Conservation (phyloP, 2,797 vertebrate genomes). For the Lepilemur septentrionalis region DNA sequence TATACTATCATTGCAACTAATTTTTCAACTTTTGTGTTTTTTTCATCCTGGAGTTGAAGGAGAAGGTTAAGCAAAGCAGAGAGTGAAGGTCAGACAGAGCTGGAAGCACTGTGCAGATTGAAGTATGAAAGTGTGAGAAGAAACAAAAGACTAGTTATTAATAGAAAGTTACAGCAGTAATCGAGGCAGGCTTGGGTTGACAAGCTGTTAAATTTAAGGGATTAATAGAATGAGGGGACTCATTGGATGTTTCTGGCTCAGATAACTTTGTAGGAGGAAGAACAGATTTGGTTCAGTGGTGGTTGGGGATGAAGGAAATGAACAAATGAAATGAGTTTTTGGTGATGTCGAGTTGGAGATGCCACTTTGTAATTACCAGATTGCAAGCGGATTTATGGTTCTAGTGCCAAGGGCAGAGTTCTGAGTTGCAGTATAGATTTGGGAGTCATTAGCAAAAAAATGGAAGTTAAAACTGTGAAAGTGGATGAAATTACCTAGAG, state of each 20-base stretch:
- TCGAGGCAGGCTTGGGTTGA: neutral
- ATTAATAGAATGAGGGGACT: neutral
- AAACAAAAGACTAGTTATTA: neutral
- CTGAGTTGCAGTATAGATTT: neutral
- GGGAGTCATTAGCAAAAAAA: neutral
- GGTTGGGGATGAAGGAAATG: neutral
- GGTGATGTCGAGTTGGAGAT: neutral
- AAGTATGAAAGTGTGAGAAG: neutral
- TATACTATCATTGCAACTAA: neutral
- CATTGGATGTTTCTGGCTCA: neutral
- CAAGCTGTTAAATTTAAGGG: neutral
- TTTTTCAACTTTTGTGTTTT: neutral
- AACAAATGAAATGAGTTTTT: neutral
- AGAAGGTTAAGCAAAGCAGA: neutral
- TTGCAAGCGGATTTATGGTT: neutral
- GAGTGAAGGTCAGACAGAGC: neutral
- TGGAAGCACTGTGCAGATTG: neutral
- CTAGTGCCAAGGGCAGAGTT: neutral
- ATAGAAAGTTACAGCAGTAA: neutral
- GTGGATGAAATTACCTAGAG: neutral
- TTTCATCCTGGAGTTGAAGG: neutral
- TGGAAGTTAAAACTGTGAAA: neutral
- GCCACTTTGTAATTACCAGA: neutral
- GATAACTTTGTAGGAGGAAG: neutral
- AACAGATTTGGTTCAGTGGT: neutral